These are phyloP conservation scores for Hypotaenidia okinawae DNA, from an alignment of 2,797 vertebrate genomes.

Conservation along the genomic window DNA sequence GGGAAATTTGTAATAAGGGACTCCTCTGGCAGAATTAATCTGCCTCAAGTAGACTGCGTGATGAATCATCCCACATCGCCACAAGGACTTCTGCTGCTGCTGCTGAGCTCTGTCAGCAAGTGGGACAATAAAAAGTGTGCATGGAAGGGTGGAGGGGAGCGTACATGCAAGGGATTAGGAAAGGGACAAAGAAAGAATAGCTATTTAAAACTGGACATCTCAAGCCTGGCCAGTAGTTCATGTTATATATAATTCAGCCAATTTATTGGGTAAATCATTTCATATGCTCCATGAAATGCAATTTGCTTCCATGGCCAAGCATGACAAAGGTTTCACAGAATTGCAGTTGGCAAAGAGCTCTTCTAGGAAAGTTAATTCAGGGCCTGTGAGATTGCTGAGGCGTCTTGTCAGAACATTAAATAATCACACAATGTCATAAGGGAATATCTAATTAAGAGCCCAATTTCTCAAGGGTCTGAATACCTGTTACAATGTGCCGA, in stretches of 20 bases:
- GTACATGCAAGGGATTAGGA: background rate
- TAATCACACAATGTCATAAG: conserved; percentile 25
- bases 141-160: background rate
- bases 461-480: conserved; percentile 30
- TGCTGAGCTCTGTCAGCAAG: background rate
- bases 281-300: conserved; percentile 47
- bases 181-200: background rate
- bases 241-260: conserved; percentile 11
- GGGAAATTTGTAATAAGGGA: conserved; percentile 34
- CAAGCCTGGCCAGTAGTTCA: background rate
- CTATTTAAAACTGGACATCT: conserved; percentile 19
- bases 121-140: background rate
- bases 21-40: conserved; percentile 49
- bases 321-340: conserved; percentile 47
- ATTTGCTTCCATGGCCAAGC: conserved; percentile 53
- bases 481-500: background rate
- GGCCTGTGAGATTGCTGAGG: conserved; percentile 14
- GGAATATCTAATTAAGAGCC: conserved; percentile 47
- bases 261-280: conserved; percentile 34
- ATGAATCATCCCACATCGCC: conserved; percentile 29
- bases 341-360: conserved; percentile 15
- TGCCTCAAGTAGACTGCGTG: conserved; percentile 12
- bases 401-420: conserved; percentile 44
- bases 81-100: conserved; percentile 17
- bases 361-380: conserved; percentile 30